phyloP scores from a whole-genome alignment of 2,113 vertebrate species.

The Nycticryphes semicollaris region DNA sequence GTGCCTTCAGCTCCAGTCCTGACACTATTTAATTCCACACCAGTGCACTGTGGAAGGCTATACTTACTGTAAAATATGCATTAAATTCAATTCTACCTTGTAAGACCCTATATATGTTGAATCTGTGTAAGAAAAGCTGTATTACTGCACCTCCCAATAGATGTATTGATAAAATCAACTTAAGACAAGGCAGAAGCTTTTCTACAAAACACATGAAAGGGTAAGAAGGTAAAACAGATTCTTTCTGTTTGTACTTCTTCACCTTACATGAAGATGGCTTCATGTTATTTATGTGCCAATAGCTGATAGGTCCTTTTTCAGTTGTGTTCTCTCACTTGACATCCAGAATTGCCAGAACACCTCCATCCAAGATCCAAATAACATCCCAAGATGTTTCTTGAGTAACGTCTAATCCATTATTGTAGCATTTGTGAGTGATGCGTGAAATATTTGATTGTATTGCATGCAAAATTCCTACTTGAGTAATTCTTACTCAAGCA shows the following conservation, averaged over 20 bases:
- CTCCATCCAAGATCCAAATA: background rate
- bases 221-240: background rate
- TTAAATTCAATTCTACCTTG: background rate
- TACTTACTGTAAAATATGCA: background rate
- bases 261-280: background rate
- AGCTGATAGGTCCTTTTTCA: background rate
- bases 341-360: background rate
- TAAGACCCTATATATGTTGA: background rate
- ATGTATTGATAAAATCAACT: background rate
- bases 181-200: background rate
- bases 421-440: background rate
- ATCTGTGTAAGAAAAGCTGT: background rate
- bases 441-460: background rate
- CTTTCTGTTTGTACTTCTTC: background rate
- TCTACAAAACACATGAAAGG: background rate
- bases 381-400: background rate
- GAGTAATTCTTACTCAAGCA: background rate
- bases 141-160: background rate
- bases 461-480: background rate
- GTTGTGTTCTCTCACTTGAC: background rate
- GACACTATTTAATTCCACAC: background rate
- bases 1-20: background rate
- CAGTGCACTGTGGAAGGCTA: background rate
- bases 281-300: background rate
- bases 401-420: background rate